Base-by-base conservation (phyloP, 2,797 vertebrate species). In the Toxotes lorentzi region DNA sequence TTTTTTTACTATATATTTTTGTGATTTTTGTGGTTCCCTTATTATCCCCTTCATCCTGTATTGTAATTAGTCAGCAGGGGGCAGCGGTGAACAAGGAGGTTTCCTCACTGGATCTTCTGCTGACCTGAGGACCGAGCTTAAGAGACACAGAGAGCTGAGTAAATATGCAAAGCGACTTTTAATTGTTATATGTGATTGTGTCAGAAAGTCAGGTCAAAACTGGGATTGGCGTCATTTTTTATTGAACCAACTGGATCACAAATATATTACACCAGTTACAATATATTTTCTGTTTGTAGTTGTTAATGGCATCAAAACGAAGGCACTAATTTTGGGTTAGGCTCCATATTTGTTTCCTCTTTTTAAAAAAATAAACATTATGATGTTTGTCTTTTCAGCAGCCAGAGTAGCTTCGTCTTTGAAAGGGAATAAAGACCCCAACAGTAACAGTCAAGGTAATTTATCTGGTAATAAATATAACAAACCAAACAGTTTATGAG, bases 21-120 rank as follows among this genome's bases (percentile, higher is more conserved):
- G 24, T 12, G 9, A 14, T n/a, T 60, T 40, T 72, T 71, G 60
- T 54, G 34, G 13, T 57, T 79, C 48, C 70, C 21, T 30, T 48
- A 30, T 63, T 14, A 61, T 64, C 7, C 38, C 14, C 23, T 16
- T 63, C 5, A 65, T 40, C 32, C 48, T 94, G 92, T 93, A 53
- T 90, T 81, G 82, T 79, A 51, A 86, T 72, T 83, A 97, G 96
- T 94, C 97, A 95, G 93, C 95, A 95, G 95, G 96, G 95, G 95
- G 95, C 97, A 97, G 93, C 88, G 96, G 93, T 93, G 95, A 98
- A 96, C 96, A 97, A 91, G 95, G 87, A 84, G 93, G 79, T 51
- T 80, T 95, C 67, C 67, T 91, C 83, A 0, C 54, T 21, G 71
- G 63, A 61, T 73, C 60, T 1, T 53, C 91, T 38, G 35, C 82